phyloP scores from a whole-genome alignment of 2,888 invertebrate genomes.

The Nephrocerus scutellatus region DNA sequence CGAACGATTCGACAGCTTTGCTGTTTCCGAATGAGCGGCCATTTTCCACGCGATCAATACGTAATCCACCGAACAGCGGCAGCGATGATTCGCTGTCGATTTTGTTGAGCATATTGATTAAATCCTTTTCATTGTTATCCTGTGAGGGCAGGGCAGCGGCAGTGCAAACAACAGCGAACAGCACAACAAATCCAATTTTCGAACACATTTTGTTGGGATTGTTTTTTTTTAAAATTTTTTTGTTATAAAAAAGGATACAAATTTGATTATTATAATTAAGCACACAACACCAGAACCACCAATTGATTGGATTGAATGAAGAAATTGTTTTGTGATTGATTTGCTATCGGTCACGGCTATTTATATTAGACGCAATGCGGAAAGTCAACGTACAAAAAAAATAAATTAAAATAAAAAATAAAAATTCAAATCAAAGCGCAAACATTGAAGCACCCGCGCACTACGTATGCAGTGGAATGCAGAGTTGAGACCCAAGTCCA shows the following conservation, averaged over 20 bases:
- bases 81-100: conserved; percentile 47
- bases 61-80: conserved; percentile 47
- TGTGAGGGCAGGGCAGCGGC: conserved; percentile 41
- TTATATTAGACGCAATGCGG: conserved; percentile 34
- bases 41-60: conserved; percentile 43
- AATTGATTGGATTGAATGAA: conserved; percentile 40
- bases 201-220: conserved; percentile 40
- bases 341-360: conserved; percentile 38
- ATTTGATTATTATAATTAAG: conserved; percentile 18
- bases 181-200: conserved; percentile 42
- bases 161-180: conserved; percentile 39
- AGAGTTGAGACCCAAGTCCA: too few species aligned
- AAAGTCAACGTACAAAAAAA: background rate
- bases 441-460: too few species aligned
- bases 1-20: conserved; percentile 42
- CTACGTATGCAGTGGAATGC: too few species aligned
- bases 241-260: background rate
- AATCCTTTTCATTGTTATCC: conserved; percentile 46
- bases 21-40: conserved; percentile 38
- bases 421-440: too few species aligned
- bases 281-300: conserved; percentile 30
- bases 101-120: conserved; percentile 48
- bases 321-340: conserved; percentile 46
- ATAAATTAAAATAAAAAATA: too few species aligned
- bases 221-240: conserved; percentile 8